Base-by-base conservation (phyloP, 2,113 vertebrate genomes). In the Anoplopoma fimbria region DNA sequence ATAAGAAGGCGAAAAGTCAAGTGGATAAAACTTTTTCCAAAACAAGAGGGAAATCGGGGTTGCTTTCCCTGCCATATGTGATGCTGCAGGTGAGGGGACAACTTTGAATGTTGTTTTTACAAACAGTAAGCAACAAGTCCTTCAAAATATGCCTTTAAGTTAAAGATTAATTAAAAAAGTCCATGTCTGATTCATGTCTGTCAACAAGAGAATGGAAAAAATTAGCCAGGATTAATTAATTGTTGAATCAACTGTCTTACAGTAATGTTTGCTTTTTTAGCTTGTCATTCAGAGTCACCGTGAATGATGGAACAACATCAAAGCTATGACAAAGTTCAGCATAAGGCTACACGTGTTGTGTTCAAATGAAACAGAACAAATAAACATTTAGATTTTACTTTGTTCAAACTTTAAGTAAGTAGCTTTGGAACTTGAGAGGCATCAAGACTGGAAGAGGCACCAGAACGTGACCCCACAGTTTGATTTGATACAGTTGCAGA, bases 401-500 rank as follows among this genome's bases (percentile, higher is more conserved):
- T n/a, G 21, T 69, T 53, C 2, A 0, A 53, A 15, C 21, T 34
- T 17, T 33, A 0, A 19, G 38, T 42, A 19, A 7, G 3, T 2
- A 1, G 2, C 9, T 34, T 51, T 23, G 25, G 27, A 69, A 33
- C 27, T 31, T 49, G 17, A 40, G 15, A 10, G 13, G 64, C 14
- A 33, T n/a, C 25, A 36, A 33, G 33, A 69, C 23, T 27, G 23
- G 14, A 27, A 34, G 31, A 65, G 21, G 42, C 42, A 70, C 51
- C 29, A 58, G 34, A 25, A 60, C 31, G 31, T 74, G 80, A 80
- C 29, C 78, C 55, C 17, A 49, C 34, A 58, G 68, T 64, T 65
- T 88, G 77, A 92, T 82, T 67, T 73, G 51, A 81, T 49, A 23
- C 70, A 89, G 74, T 76, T 36, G 2, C 60, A 71, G 23, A 61